These are phyloP conservation scores for Lepidonotus clava DNA, from an alignment of 2,888 invertebrate species.

Conservation along the genomic window DNA sequence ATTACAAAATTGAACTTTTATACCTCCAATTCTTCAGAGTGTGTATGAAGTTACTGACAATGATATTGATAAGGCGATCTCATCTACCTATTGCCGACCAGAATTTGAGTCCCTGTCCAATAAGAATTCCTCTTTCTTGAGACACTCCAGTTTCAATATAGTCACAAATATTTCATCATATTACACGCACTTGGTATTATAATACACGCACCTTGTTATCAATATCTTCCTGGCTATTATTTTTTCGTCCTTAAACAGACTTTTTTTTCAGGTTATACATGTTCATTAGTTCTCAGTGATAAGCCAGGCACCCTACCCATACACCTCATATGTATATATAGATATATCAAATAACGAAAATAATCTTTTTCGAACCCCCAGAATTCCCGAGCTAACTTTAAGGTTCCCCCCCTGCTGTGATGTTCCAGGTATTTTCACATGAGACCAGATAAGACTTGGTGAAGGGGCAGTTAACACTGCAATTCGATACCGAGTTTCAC, in stretches of 20 bases:
- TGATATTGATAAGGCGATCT: too few relatives aligned
- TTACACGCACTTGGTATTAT: not conserved
- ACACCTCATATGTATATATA: constrained; percentile 12
- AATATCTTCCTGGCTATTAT: not conserved
- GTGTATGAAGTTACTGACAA: too few relatives aligned
- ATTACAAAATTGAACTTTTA: too few relatives aligned
- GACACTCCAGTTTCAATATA: constrained; percentile 17
- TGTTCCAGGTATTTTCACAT: constrained; percentile 29
- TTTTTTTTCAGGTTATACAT: not conserved
- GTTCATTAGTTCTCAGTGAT: not conserved
- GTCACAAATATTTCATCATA: not conserved
- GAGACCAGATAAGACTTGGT: too few relatives aligned
- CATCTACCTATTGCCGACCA: too few relatives aligned
- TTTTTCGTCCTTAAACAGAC: not conserved
- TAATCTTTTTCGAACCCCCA: not conserved
- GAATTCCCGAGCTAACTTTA: not conserved
- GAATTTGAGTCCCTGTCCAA: too few relatives aligned
- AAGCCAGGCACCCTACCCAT: constrained; percentile 22
- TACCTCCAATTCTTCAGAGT: too few relatives aligned
- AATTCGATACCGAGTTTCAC: too few relatives aligned
- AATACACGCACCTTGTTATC: not conserved
- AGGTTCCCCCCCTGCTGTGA: not conserved
- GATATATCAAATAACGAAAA: not conserved
- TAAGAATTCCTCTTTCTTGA: not conserved
- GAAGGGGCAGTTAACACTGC: too few relatives aligned